These are phyloP conservation scores for Podarcis cretensis DNA, from an alignment of 2,113 vertebrate genomes.

Conservation along the genomic window DNA sequence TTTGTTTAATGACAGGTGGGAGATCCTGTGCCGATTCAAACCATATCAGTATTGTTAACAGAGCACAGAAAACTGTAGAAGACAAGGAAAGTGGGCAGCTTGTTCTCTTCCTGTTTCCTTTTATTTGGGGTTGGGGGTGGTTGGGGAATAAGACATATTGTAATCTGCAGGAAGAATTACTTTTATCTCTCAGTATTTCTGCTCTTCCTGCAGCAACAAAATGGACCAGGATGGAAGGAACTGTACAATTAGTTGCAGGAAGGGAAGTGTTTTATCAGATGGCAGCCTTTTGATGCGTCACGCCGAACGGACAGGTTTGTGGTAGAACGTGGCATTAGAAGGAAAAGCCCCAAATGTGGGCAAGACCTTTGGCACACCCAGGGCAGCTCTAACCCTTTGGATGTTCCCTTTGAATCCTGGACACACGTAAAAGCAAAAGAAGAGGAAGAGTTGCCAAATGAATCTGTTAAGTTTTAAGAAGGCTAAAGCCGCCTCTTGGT, in stretches of 20 bases:
- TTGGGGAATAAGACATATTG: slow-evolving; percentile 60
- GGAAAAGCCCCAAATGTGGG: neutral
- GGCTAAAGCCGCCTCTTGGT: neutral
- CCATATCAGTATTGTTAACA: slow-evolving; percentile 61
- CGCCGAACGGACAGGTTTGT: neutral
- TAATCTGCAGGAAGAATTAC: slow-evolving; percentile 56
- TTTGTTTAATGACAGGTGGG: slow-evolving; percentile 43
- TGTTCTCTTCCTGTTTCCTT: slow-evolving; percentile 58
- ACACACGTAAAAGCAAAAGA: too few relatives aligned
- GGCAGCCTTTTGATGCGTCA: too few relatives aligned
- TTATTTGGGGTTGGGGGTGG: slow-evolving; percentile 47
- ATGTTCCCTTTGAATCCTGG: neutral
- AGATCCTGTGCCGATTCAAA: slow-evolving; percentile 55
- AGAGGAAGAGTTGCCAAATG: neutral
- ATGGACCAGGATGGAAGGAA: neutral
- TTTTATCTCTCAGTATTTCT: slow-evolving; percentile 32
- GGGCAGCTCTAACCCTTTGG: neutral
- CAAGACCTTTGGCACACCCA: neutral
- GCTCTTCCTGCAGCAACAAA: slow-evolving; percentile 37
- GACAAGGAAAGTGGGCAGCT: slow-evolving; percentile 48
- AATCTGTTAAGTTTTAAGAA: neutral
- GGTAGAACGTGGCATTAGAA: neutral
- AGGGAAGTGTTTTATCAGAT: neutral
- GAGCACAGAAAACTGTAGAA: slow-evolving; percentile 14
- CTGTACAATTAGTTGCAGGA: neutral